Base-by-base conservation (phyloP, 2,888 invertebrate species). In the Andrena praecox region DNA sequence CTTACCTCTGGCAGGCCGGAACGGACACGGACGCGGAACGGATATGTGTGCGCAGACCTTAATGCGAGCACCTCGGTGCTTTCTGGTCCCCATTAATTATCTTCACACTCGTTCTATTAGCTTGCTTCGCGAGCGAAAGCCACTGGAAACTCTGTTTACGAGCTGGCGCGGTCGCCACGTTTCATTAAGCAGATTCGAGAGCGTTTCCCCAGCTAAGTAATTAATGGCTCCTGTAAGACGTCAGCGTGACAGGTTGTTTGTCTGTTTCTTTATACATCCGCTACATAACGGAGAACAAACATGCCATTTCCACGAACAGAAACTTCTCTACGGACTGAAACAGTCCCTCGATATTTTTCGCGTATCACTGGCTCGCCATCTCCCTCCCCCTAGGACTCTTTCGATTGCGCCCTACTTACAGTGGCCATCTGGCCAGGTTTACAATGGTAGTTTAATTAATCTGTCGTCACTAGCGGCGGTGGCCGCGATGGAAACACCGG, bases 171-270 rank as follows among this genome's bases (percentile, higher is more conserved):
- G 33, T 56, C 54, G 54, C 48, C 33, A n/a, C 68, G 48, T 59
- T 50, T 68, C 50, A 60, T 68, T 29, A 60, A 75, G 74, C 33
- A 31, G 48, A 67, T 74, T 67, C 54, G 24, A 20, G 42, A 31
- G n/a, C 29, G 16, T 63, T 72, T 33, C 27, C 31, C 48, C 24
- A 52, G 16, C 7, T 7, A 6, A 2, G 67, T 67, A 56, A 74
- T 59, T 74, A 59, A 74, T 74, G 56, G 48, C 5, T 10, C 6
- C 24, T 16, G 24, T 24, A 59, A 74, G 35, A 24, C 33, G 42
- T 10, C 8, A 2, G n/a, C 12, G 5, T 20, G 20, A 20, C 33
- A 56, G 35, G 10, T 8, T 20, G 16, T 56, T 69, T 29, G 69
- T 12, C 12, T 31, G 8, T n/a, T 52, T 20, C 12, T 8, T 67